These are phyloP conservation scores for Varecia variegata DNA, from an alignment of 2,797 vertebrate species.

Conservation along the genomic window DNA sequence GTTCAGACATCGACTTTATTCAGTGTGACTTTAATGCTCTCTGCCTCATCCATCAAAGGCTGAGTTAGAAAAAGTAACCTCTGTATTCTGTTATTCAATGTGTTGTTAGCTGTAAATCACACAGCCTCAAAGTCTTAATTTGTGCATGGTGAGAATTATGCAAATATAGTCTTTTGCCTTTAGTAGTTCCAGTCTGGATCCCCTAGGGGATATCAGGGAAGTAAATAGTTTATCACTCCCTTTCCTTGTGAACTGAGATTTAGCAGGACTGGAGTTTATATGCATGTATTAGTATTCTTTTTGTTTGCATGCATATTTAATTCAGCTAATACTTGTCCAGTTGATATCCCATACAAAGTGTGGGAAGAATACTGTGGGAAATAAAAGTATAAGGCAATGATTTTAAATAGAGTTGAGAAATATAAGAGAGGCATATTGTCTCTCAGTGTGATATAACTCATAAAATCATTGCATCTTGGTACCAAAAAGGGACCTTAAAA, in stretches of 20 bases:
- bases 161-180: constrained; percentile 30
- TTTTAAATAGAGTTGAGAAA: background rate
- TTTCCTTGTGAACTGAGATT: constrained; percentile 17
- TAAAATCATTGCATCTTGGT: background rate
- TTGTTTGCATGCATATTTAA: background rate
- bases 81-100: background rate
- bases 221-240: background rate
- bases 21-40: background rate
- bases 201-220: background rate
- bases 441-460: background rate
- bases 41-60: background rate
- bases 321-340: background rate
- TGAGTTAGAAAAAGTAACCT: background rate
- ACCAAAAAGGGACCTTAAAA: background rate
- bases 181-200: background rate
- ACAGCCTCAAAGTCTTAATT: background rate
- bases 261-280: background rate
- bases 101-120: constrained; percentile 5
- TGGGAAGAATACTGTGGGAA: background rate
- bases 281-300: background rate
- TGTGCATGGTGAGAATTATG: constrained; percentile 2
- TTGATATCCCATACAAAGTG: background rate
- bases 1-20: background rate
- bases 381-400: background rate
- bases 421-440: background rate